phyloP scores from a whole-genome alignment of 2,797 vertebrate genomes.

The Acanthiza pusilla region DNA sequence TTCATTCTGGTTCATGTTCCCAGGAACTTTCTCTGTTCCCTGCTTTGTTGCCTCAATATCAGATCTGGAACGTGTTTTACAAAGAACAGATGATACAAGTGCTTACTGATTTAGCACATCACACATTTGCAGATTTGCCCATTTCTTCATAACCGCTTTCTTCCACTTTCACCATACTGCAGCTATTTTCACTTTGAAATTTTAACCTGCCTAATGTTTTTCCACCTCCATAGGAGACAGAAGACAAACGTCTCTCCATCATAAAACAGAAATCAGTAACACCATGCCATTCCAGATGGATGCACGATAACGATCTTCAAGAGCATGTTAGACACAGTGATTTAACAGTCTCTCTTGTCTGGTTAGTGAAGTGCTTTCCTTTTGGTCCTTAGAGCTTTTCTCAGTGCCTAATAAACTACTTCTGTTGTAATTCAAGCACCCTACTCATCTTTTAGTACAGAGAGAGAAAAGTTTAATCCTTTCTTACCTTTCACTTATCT shows the following conservation, averaged over 20 bases:
- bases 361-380: neutral
- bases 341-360: neutral
- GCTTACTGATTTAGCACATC: neutral
- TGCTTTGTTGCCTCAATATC: neutral
- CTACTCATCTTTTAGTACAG: neutral
- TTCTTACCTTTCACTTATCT: neutral
- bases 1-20: neutral
- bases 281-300: neutral
- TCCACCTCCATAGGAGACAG: neutral
- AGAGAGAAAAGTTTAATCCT: neutral
- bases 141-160: neutral
- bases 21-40: fast-evolving
- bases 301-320: neutral
- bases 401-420: neutral
- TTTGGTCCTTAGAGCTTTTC: neutral
- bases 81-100: neutral
- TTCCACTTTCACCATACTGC: neutral
- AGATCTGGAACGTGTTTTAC: neutral
- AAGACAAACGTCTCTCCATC: neutral
- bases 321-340: fast-evolving
- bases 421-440: neutral
- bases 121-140: neutral
- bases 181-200: neutral
- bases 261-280: neutral
- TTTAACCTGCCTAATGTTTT: neutral